A percentile compares a stretch with the other conserved stretches of the same genome.
These are phyloP conservation scores for Corynorhinus townsendii DNA, from an alignment of 2,113 vertebrate species.

Conservation along the genomic window DNA sequence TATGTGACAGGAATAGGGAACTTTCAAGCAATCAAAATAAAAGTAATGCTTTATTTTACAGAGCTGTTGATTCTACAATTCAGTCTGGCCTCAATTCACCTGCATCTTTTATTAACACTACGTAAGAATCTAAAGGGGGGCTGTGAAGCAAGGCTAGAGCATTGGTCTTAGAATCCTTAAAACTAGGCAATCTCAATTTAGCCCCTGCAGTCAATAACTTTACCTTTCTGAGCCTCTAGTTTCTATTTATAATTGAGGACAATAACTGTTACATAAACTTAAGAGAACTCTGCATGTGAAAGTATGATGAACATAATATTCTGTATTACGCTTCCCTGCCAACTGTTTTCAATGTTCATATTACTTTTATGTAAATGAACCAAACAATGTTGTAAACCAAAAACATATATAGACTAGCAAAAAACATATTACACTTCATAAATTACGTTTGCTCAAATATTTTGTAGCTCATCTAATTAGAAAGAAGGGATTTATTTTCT, in stretches of 20 bases:
- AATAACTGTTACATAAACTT: background rate
- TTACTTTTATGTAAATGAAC: background rate
- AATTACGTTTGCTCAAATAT: conserved; percentile 35
- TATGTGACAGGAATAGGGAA: background rate
- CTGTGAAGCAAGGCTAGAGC: background rate
- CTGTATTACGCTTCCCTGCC: background rate
- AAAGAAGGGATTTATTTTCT: background rate
- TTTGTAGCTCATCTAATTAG: background rate
- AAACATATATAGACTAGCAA: background rate
- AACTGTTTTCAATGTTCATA: conserved; percentile 5
- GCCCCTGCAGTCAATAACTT: background rate
- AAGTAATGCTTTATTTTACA: conserved; percentile 9
- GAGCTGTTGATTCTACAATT: background rate
- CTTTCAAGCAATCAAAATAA: conserved; percentile 17
- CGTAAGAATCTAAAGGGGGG: background rate
- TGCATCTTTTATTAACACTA: background rate
- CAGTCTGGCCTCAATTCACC: background rate
- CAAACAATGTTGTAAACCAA: conserved; percentile 40
- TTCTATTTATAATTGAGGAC: background rate
- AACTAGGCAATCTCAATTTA: background rate
- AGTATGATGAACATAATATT: background rate
- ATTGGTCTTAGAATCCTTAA: background rate
- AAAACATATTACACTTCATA: conserved; percentile 22
- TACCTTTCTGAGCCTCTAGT: background rate
- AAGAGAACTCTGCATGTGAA: background rate